A percentile compares a stretch with the other conserved stretches of the same genome.
These are phyloP conservation scores for Lamellibrachia luymesi DNA, from an alignment of 1,140 invertebrate species.

Conservation along the genomic window DNA sequence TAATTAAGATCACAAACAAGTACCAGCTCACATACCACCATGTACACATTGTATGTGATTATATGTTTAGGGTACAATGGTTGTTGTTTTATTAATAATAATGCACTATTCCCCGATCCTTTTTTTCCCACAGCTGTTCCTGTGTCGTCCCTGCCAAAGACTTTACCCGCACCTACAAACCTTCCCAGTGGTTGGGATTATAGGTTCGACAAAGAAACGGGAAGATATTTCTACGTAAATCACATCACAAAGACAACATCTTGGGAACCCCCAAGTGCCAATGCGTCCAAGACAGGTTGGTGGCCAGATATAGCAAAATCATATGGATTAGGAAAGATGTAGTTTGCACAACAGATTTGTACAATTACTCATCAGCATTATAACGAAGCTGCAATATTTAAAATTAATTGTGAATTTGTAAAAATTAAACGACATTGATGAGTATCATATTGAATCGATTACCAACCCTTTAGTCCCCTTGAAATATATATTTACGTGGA, in stretches of 20 bases:
- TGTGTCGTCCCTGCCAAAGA: background rate
- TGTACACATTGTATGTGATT: too few relatives aligned
- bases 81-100: background rate
- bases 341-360: too few relatives aligned
- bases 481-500: background rate
- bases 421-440: background rate
- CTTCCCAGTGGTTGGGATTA: slow-evolving; percentile 48
- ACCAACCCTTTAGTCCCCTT: background rate
- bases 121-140: background rate
- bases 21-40: too few relatives aligned
- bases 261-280: slow-evolving; percentile 44
- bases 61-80: background rate
- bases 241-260: slow-evolving; percentile 46
- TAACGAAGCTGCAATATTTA: background rate
- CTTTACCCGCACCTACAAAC: background rate
- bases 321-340: too few relatives aligned
- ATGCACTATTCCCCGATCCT: background rate
- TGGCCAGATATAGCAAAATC: too few relatives aligned
- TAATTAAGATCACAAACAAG: too few relatives aligned
- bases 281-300: background rate
- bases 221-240: slow-evolving; percentile 51
- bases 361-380: background rate
- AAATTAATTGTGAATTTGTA: background rate
- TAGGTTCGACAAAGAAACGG: slow-evolving; percentile 40
- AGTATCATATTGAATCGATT: background rate